Evolutionary conservation across 2,797 vertebrate species (phyloP), one percentile per base, ranked within the genome.

Genomic region (Gobionotothen gibberifrons): DNA sequence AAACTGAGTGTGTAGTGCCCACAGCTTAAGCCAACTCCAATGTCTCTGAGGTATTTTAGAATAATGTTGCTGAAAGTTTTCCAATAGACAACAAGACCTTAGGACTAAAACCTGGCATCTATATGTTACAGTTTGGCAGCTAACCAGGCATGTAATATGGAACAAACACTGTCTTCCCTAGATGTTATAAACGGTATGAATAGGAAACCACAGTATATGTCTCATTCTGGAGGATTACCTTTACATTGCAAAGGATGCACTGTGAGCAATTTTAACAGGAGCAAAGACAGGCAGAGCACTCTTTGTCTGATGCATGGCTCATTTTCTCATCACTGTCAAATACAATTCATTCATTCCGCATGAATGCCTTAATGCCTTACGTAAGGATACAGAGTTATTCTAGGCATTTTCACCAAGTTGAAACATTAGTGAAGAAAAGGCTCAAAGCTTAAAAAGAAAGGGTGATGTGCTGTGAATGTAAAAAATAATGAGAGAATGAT

Each of bases 31-130:
- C 77, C 63, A 67, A 12, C 52, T 52, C 67, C 56, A 13, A 75
- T 52, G 75, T 85, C 74, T 75, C 63, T 17, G 72, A 54, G 57
- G 56, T 59, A 55, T 72, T 76, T 67, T 22, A 59, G 55, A 51
- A 64, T 32, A 71, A 62, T 43, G 46, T 43, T 60, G 29, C 55
- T 69, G 19, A 70, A 84, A 59, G 68, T 79, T 79, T 60, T 62
- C 63, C 60, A 67, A 49, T 42, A 58, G 70, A 76, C 17, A 69
- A 39, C n/a, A 21, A 58, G 9, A 70, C 22, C 0, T 53, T 57
- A 7, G n/a, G 16, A 51, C 29, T 11, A 51, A 76, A 66, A 53
- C 15, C 14, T 29, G 40, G 61, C 19, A n/a, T 60, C 36, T 40
- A 36, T 60, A 36, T 72, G 19, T 46, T 67, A 22, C 29, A 48